These are phyloP conservation scores for Pseudochaenichthys georgianus DNA, from an alignment of 2,797 vertebrate genomes.

Conservation along the genomic window DNA sequence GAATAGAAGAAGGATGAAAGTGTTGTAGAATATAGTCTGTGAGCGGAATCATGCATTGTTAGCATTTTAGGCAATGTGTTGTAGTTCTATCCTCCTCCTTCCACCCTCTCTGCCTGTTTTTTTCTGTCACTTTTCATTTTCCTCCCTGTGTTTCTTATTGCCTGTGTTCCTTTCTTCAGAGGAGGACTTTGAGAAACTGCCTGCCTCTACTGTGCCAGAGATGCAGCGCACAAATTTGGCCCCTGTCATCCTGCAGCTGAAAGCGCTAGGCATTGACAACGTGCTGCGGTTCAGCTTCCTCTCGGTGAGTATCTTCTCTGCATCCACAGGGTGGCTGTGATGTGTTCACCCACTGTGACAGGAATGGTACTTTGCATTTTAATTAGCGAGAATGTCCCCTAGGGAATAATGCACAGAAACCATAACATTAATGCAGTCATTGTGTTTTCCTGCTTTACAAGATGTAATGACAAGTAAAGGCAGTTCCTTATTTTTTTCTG, in stretches of 20 bases:
- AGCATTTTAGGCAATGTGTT: slow-evolving; percentile 11
- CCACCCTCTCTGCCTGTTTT: neutral
- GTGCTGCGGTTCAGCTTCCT: slow-evolving; percentile 98
- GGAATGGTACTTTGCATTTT: slow-evolving; percentile 57
- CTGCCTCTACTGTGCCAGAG: slow-evolving; percentile 92
- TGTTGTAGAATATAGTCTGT: neutral
- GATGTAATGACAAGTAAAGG: slow-evolving; percentile 10
- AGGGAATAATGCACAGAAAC: slow-evolving; percentile 26
- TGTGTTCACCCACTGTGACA: slow-evolving; percentile 58
- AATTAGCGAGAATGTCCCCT: slow-evolving; percentile 55
- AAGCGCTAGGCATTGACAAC: slow-evolving; percentile 97
- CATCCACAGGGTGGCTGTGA: slow-evolving; percentile 47
- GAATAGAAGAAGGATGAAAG: neutral
- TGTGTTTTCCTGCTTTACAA: slow-evolving; percentile 32
- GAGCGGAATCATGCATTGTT: neutral
- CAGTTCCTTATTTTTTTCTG: slow-evolving; percentile 7
- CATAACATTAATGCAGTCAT: slow-evolving; percentile 36
- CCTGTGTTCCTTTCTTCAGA: slow-evolving; percentile 81
- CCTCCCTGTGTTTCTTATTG: slow-evolving; percentile 23
- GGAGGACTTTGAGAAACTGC: slow-evolving; percentile 96
- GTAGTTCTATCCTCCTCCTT: neutral
- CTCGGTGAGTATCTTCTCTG: slow-evolving; percentile 85
- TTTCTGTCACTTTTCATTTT: slow-evolving; percentile 5
- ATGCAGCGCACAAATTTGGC: slow-evolving; percentile 98
- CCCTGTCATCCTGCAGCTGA: slow-evolving; percentile 97